phyloP scores from a whole-genome alignment of 2,797 vertebrate species.

The Lycodopsis pacificus region DNA sequence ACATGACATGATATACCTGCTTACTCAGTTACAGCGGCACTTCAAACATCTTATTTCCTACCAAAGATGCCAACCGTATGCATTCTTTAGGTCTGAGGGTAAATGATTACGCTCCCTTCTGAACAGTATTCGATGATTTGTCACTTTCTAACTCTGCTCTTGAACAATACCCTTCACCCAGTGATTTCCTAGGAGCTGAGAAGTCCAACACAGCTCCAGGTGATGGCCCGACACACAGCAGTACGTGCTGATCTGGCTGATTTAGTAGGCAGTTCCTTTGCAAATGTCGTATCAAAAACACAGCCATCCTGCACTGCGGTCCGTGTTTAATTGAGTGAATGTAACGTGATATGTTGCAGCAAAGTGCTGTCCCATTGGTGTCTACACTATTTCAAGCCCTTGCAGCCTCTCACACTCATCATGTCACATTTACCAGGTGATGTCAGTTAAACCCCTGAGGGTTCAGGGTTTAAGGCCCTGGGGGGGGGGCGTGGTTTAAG shows the following conservation, averaged over 20 bases:
- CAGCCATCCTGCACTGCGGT: neutral
- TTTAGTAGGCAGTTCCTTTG: neutral
- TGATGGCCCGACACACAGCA: neutral
- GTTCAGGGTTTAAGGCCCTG: neutral
- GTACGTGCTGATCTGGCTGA: neutral
- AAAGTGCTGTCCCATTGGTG: neutral
- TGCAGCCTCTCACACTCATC: neutral
- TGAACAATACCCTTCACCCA: neutral
- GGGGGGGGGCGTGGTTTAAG: neutral
- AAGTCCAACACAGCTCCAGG: neutral
- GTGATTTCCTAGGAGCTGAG: neutral
- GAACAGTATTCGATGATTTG: neutral
- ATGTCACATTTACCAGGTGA: neutral
- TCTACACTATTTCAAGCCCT: neutral
- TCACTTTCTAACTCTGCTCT: neutral
- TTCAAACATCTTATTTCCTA: neutral
- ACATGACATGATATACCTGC: neutral
- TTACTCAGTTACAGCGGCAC: neutral
- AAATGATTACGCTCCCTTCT: neutral
- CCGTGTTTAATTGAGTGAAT: constrained; percentile 10
- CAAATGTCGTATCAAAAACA: neutral
- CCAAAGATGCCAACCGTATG: neutral
- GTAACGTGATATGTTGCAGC: neutral
- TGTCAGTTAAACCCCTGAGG: neutral
- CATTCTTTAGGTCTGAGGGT: neutral